phyloP scores from a whole-genome alignment of 1,140 invertebrate species.

The Bombus consobrinus region DNA sequence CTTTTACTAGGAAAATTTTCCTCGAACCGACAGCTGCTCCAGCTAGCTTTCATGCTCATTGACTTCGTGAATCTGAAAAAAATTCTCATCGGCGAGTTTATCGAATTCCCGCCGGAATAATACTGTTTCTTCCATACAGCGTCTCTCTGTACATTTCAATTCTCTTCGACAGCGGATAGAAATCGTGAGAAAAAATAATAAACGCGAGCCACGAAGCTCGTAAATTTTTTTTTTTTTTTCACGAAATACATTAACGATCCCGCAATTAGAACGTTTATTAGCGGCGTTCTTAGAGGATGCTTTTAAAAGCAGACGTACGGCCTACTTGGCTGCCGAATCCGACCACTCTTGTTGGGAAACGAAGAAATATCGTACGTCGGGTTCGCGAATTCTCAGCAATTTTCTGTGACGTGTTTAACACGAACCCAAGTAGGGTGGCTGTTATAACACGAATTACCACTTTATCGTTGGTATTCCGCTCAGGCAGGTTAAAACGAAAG shows the following conservation, averaged over 20 bases:
- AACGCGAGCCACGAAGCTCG: neutral
- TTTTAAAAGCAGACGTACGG: neutral
- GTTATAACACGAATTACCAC: slow-evolving; percentile 38
- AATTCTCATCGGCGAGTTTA: neutral
- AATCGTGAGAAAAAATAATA: neutral
- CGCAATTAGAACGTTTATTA: slow-evolving; percentile 5
- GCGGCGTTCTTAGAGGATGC: neutral
- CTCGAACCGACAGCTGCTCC: neutral
- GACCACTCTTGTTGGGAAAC: slow-evolving; percentile 1
- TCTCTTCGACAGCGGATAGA: neutral
- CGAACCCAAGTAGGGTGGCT: neutral
- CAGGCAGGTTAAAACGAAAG: slow-evolving; percentile 25
- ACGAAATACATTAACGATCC: neutral
- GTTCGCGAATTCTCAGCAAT: slow-evolving; percentile 6
- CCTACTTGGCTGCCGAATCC: slow-evolving; percentile 37
- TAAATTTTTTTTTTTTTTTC: neutral
- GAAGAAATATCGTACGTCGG: neutral
- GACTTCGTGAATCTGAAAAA: neutral
- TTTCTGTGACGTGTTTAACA: neutral
- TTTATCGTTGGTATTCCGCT: slow-evolving; percentile 33
- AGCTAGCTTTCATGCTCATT: neutral
- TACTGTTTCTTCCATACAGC: too few species aligned
- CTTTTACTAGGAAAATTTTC: neutral
- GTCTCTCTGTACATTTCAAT: neutral
- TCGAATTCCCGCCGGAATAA: neutral